phyloP scores from a whole-genome alignment of 2,888 invertebrate species.

The Idaea aversata region DNA sequence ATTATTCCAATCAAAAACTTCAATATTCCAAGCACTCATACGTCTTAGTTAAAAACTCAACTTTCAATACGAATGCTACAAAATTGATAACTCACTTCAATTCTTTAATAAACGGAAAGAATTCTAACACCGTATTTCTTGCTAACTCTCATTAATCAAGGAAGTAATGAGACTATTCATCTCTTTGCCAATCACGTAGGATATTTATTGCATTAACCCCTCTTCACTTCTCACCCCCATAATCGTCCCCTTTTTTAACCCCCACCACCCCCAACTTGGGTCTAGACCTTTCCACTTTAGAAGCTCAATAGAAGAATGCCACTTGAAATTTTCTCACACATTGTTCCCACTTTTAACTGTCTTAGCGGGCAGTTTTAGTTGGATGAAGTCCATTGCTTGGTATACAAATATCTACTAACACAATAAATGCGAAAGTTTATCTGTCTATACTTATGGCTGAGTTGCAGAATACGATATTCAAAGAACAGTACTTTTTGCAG shows the following conservation, averaged over 20 bases:
- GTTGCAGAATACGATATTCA: too few relatives aligned
- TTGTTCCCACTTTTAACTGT: background rate
- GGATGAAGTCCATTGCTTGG: background rate
- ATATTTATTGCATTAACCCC: conserved; percentile 27
- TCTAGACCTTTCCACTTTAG: background rate
- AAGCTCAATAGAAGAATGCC: background rate
- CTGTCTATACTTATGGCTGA: too few relatives aligned
- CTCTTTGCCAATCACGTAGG: conserved; percentile 25
- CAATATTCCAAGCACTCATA: background rate
- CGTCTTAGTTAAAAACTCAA: background rate
- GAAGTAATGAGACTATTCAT: conserved; percentile 19
- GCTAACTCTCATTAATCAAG: conserved; percentile 9
- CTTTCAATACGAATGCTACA: background rate
- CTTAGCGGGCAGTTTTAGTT: background rate
- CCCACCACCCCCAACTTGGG: conserved; percentile 2
- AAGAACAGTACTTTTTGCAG: too few relatives aligned
- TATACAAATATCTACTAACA: background rate
- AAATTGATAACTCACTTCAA: background rate
- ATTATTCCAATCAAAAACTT: background rate
- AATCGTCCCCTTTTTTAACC: conserved; percentile 6
- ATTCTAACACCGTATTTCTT: background rate
- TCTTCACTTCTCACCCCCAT: conserved; percentile 6
- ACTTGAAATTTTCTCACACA: conserved; percentile 1
- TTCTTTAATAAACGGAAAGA: background rate
- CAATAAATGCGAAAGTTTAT: too few relatives aligned